Conservation (phyloP, 1,140 invertebrate genomes). For the Apis florea region DNA sequence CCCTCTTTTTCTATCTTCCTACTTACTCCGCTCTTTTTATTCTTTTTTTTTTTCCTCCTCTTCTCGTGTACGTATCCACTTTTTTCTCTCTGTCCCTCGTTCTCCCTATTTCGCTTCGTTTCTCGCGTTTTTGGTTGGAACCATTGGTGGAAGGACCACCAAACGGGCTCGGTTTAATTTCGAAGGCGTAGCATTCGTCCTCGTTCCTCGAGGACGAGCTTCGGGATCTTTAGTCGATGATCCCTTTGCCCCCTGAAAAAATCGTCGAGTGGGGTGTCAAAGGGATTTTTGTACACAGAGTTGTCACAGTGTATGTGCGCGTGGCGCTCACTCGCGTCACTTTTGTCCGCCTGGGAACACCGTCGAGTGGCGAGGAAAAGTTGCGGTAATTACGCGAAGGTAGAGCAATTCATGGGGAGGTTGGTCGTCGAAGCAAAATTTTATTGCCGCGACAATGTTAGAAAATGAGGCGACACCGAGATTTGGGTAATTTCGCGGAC, state of each 20-base stretch:
- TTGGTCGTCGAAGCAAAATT: conserved; percentile 6
- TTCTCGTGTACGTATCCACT: no score
- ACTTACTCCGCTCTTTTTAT: not conserved
- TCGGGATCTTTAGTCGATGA: conserved; percentile 47
- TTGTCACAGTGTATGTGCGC: not conserved
- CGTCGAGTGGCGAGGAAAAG: conserved; percentile 38
- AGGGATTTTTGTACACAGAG: conserved; percentile 35
- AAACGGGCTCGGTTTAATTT: conserved; percentile 56
- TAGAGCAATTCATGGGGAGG: conserved; percentile 14
- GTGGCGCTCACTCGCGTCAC: conserved; percentile 25
- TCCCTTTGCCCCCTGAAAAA: not conserved
- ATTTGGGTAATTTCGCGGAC: conserved; percentile 21
- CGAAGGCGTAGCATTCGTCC: conserved; percentile 42
- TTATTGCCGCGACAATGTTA: conserved; percentile 13
- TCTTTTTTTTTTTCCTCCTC: not conserved
- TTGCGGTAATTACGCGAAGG: conserved; percentile 43
- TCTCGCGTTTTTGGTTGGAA: not conserved
- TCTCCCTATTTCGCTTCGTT: not conserved
- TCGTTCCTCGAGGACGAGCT: conserved; percentile 17
- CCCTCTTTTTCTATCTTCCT: not conserved
- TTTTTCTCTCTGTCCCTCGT: no score
- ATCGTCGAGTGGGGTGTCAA: conserved; percentile 54
- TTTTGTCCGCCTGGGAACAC: conserved; percentile 44
- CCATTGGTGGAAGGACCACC: conserved; percentile 14
- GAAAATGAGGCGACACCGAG: not conserved